Evolutionary conservation across 2,888 invertebrate species (phyloP).

Genomic region (Cecidostiba fungosa): DNA sequence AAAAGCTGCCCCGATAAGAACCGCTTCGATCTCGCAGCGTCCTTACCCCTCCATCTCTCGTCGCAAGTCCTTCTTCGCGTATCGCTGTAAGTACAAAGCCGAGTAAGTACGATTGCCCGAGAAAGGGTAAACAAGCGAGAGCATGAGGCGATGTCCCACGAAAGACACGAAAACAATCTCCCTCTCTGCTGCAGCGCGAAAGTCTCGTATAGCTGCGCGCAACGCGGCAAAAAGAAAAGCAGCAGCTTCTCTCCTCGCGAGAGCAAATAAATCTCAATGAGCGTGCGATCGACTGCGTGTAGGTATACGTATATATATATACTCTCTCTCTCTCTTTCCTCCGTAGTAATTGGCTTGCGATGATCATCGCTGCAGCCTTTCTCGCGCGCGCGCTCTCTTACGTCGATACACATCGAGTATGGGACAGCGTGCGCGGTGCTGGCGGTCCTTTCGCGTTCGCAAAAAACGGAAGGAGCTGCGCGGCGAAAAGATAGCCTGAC

Average conservation of each 20-base stretch:
- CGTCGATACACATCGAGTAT: conserved; percentile 28
- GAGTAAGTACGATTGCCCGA: conserved; percentile 26
- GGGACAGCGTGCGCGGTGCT: background rate
- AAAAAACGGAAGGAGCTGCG: background rate
- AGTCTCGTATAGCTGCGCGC: too few species aligned
- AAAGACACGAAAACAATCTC: background rate
- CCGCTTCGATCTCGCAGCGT: background rate
- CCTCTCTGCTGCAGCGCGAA: background rate
- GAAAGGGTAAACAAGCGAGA: conserved; percentile 32
- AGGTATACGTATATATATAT: background rate
- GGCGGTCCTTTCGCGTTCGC: background rate
- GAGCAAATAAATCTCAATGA: conserved; percentile 73
- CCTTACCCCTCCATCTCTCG: background rate
- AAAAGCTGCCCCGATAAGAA: background rate
- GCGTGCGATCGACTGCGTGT: conserved; percentile 54
- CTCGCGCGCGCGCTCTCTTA: conserved; percentile 35
- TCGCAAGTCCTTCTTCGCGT: background rate
- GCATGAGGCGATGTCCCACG: conserved; percentile 36
- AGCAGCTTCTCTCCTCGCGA: background rate
- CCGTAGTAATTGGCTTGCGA: conserved; percentile 75
- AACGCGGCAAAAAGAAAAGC: background rate
- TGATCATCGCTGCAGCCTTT: conserved; percentile 72
- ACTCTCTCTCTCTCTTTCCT: conserved; percentile 54
- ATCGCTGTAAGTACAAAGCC: conserved; percentile 55
- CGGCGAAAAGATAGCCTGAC: conserved; percentile 1